phyloP scores from a whole-genome alignment of 2,113 vertebrate species.

The Sorex fumeus region DNA sequence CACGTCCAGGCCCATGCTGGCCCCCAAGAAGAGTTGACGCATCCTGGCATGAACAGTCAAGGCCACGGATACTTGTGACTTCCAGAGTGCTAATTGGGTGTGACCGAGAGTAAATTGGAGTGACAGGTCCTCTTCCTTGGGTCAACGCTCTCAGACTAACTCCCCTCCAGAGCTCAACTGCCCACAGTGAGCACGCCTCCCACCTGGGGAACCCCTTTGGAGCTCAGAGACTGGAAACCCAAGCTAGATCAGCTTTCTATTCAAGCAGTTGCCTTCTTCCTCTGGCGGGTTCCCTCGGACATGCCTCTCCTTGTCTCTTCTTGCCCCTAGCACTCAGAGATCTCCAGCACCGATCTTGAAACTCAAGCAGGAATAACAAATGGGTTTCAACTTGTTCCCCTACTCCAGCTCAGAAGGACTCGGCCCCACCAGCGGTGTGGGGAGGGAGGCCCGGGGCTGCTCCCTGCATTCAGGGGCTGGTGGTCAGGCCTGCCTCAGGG shows the following conservation, averaged over 20 bases:
- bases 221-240: neutral
- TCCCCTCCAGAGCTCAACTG: neutral
- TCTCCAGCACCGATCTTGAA: conserved; percentile 32
- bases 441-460: too few relatives aligned
- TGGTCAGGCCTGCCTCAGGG: too few relatives aligned
- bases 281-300: neutral
- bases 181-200: neutral
- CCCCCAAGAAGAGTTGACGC: neutral
- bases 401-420: too few relatives aligned
- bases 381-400: conserved; percentile 45
- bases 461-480: too few relatives aligned
- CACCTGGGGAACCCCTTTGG: neutral
- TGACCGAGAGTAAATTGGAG: neutral
- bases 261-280: neutral
- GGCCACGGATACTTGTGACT: neutral
- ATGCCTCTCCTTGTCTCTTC: conserved; percentile 62
- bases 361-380: conserved; percentile 27
- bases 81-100: neutral
- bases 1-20: neutral
- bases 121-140: neutral
- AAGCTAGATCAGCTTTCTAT: neutral
- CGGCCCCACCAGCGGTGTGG: too few relatives aligned
- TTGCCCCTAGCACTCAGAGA: neutral
- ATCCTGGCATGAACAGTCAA: neutral
- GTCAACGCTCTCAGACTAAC: neutral